Evolutionary conservation across 2,113 vertebrate genomes (phyloP).

Genomic region (Platanista minor): DNA sequence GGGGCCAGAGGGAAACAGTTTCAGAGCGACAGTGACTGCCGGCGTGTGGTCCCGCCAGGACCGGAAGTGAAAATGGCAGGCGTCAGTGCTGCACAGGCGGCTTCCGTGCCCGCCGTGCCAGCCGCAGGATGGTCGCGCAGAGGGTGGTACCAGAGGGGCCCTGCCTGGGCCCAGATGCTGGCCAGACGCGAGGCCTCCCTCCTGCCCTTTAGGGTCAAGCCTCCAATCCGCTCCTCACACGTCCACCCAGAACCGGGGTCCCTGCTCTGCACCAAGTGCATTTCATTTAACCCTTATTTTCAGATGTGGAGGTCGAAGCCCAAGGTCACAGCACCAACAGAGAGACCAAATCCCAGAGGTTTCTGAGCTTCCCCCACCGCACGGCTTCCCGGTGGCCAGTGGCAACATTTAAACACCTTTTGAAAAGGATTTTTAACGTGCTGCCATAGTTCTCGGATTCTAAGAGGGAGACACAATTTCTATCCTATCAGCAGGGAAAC

Average conservation of each 20-base stretch:
- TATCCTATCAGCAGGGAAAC: background rate
- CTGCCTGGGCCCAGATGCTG: background rate
- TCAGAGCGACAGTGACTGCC: rapidly evolving
- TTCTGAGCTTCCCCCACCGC: background rate
- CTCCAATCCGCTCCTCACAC: rapidly evolving
- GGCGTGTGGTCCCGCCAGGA: rapidly evolving
- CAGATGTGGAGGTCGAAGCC: rapidly evolving
- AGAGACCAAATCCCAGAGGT: background rate
- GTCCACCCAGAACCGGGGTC: rapidly evolving
- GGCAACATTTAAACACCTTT: background rate
- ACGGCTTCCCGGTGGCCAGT: background rate
- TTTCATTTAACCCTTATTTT: background rate
- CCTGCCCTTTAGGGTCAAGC: too few relatives aligned
- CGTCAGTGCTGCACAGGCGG: background rate
- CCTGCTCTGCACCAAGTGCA: rapidly evolving
- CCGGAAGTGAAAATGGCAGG: background rate
- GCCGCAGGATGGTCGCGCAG: background rate
- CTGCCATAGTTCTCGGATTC: background rate
- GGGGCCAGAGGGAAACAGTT: background rate
- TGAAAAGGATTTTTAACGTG: too few relatives aligned
- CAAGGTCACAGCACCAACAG: rapidly evolving
- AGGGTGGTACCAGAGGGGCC: background rate
- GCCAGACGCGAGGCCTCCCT: background rate
- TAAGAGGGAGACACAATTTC: background rate
- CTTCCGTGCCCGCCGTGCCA: background rate